Percentiles rank a stretch among this genome's conserved stretches.
phyloP scores from a whole-genome alignment of 1,140 invertebrate genomes.

The Caenorhabditis tropicalis region DNA sequence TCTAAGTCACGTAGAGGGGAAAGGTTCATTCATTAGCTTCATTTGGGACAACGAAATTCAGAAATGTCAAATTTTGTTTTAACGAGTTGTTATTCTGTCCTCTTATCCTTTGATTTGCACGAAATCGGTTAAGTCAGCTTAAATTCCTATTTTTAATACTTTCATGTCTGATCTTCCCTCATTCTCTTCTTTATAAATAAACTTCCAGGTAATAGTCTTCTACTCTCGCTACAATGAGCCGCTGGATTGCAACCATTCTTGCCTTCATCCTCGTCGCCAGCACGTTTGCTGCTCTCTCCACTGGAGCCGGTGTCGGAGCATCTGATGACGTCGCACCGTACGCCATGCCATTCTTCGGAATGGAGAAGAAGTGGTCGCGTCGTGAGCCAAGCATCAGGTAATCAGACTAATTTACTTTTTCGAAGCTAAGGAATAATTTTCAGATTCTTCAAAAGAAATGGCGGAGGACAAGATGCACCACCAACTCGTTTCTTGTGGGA shows the following conservation, averaged over 20 bases:
- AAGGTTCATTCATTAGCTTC: background rate
- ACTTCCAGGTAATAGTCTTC: conserved; percentile 24
- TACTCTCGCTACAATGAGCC: conserved; percentile 26
- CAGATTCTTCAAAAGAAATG: conserved; percentile 34
- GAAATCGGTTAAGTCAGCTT: background rate
- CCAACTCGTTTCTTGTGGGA: conserved; percentile 4
- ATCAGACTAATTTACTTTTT: background rate
- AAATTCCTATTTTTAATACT: background rate
- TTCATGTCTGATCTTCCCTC: too few species aligned
- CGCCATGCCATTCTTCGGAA: conserved; percentile 22
- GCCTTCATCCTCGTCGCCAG: conserved; percentile 6
- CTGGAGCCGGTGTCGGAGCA: background rate
- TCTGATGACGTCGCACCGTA: conserved; percentile 18
- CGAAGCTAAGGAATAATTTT: background rate
- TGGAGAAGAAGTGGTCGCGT: conserved; percentile 37
- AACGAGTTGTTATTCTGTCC: background rate
- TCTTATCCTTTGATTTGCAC: background rate
- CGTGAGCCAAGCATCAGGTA: conserved; percentile 35
- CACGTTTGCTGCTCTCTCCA: conserved; percentile 12
- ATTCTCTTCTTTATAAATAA: background rate
- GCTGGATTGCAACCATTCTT: conserved; percentile 35
- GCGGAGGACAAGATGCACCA: conserved; percentile 5
- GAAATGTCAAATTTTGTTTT: conserved; percentile 14
- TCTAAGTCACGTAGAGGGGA: background rate
- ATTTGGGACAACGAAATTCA: background rate